These are phyloP conservation scores for Tenrec ecaudatus DNA, from an alignment of 2,113 vertebrate genomes.

Conservation along the genomic window DNA sequence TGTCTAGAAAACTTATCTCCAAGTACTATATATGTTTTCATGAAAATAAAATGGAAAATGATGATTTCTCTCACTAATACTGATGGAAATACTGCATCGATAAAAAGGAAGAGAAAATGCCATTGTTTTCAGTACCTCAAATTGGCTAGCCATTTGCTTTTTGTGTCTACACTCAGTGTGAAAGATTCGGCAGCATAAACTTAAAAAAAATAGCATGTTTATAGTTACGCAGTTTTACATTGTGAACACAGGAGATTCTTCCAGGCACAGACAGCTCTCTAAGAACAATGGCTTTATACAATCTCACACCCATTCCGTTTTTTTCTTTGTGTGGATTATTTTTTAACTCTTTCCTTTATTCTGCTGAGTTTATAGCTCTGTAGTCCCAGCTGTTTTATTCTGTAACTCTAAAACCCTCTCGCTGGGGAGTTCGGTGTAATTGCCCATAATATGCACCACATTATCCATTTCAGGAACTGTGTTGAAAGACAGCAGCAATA, in stretches of 20 bases:
- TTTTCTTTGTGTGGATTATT: slow-evolving; percentile 74
- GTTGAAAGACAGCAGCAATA: slow-evolving; percentile 93
- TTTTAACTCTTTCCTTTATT: slow-evolving; percentile 85
- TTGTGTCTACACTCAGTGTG: slow-evolving; percentile 25
- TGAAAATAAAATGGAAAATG: slow-evolving; percentile 35
- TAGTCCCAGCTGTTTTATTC: slow-evolving; percentile 93
- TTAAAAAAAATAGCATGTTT: slow-evolving; percentile 41
- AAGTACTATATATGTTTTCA: neutral
- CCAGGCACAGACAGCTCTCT: slow-evolving; percentile 55
- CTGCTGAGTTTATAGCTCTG: slow-evolving; percentile 87
- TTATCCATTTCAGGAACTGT: slow-evolving; percentile 94
- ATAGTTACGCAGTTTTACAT: slow-evolving; percentile 50
- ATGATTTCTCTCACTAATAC: slow-evolving; percentile 15
- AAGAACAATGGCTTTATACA: slow-evolving; percentile 59
- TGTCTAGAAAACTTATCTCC: slow-evolving; percentile 7
- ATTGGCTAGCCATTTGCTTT: slow-evolving; percentile 68
- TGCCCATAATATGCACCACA: slow-evolving; percentile 95
- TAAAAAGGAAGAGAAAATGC: neutral
- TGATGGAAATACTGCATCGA: slow-evolving; percentile 32
- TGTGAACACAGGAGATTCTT: slow-evolving; percentile 70
- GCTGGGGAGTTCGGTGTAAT: slow-evolving; percentile 93
- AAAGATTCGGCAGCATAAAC: slow-evolving; percentile 4
- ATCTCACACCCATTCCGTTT: slow-evolving; percentile 57
- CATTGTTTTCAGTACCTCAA: slow-evolving; percentile 59
- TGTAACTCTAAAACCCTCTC: slow-evolving; percentile 90